A percentile compares a stretch with the other conserved stretches of the same genome.
These are phyloP conservation scores for Crypturellus undulatus DNA, from an alignment of 2,113 vertebrate genomes.

Conservation along the genomic window DNA sequence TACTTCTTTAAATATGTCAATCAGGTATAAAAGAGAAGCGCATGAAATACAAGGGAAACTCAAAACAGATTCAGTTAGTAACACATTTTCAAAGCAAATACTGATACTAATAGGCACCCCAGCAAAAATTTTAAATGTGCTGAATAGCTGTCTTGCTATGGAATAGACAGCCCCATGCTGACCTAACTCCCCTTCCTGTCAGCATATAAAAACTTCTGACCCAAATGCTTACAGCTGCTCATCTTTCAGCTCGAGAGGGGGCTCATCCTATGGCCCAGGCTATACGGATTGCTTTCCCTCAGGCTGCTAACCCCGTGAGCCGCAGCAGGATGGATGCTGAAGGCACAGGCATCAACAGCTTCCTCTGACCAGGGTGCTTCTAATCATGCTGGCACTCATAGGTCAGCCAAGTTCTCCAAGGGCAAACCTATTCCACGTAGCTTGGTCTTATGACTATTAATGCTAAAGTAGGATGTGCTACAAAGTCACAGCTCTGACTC, in stretches of 20 bases:
- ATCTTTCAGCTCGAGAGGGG: neutral
- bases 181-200: neutral
- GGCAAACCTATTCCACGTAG: neutral
- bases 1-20: neutral
- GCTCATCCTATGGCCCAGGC: neutral
- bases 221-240: neutral
- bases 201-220: neutral
- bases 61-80: neutral
- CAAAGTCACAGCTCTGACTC: neutral
- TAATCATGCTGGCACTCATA: neutral
- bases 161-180: neutral
- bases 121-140: neutral
- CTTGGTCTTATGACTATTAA: neutral
- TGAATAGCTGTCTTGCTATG: neutral
- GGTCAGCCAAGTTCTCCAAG: neutral
- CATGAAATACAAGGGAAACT: neutral
- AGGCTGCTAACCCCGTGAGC: neutral
- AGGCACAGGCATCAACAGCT: neutral
- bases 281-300: neutral
- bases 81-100: neutral
- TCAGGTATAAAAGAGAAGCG: neutral
- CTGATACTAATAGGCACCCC: neutral
- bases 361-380: neutral
- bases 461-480: neutral
- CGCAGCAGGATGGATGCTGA: accelerated